Percentiles rank a stretch among this genome's conserved stretches.
Evolutionary conservation across 1,140 invertebrate genomes (phyloP).

Genomic region (Solen grandis): DNA sequence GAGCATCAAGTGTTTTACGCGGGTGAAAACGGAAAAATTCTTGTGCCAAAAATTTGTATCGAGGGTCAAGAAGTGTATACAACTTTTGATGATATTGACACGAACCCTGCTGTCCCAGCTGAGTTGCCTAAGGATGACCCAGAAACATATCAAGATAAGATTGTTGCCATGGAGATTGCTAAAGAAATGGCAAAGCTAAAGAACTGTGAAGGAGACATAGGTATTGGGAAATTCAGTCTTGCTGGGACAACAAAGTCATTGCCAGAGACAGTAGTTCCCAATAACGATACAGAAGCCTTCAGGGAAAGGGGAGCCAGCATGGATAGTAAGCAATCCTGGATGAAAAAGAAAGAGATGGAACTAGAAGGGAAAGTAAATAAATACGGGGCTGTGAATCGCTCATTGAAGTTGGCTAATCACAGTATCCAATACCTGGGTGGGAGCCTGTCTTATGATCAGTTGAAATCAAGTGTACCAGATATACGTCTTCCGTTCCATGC

Average conservation of each 20-base stretch:
- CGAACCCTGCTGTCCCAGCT: background rate
- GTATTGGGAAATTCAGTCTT: background rate
- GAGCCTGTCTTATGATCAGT: slow-evolving; percentile 40
- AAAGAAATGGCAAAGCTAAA: slow-evolving; percentile 40
- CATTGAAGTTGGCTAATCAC: no score
- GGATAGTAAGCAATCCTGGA: background rate
- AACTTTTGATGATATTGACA: slow-evolving; percentile 40
- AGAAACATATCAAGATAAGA: slow-evolving; percentile 26
- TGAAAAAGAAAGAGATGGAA: no score
- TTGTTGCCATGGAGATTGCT: slow-evolving; percentile 46
- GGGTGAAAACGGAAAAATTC: slow-evolving; percentile 43
- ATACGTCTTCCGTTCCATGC: slow-evolving; percentile 39
- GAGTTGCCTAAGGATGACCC: no score
- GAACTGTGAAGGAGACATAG: background rate
- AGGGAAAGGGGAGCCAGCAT: background rate
- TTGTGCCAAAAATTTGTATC: slow-evolving; percentile 53
- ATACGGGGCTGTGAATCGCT: no score
- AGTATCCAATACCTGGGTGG: slow-evolving; percentile 16
- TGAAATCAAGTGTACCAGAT: slow-evolving; percentile 47
- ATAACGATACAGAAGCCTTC: background rate
- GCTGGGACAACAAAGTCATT: background rate
- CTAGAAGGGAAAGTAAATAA: no score
- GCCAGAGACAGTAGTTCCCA: background rate
- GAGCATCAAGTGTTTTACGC: slow-evolving; percentile 33
- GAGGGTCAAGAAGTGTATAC: slow-evolving; percentile 45